These are phyloP conservation scores for Acrossocheilus wenchowensis DNA, from an alignment of 2,797 vertebrate genomes.

Conservation along the genomic window DNA sequence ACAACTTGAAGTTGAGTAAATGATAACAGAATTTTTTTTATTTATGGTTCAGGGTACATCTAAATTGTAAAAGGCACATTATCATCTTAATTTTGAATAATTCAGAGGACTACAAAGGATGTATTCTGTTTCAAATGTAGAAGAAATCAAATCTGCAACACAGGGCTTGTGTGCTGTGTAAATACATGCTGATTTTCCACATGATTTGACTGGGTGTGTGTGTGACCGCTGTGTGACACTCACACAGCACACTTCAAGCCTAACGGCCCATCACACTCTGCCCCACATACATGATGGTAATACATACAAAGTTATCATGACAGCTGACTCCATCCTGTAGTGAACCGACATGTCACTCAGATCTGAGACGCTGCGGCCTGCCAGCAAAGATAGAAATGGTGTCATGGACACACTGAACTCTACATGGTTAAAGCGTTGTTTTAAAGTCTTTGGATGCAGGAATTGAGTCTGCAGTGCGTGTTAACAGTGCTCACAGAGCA, in stretches of 20 bases:
- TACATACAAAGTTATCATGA: conserved; percentile 37
- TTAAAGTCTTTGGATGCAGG: conserved; percentile 9
- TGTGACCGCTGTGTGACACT: not conserved
- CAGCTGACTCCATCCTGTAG: conserved; percentile 21
- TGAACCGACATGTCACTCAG: conserved; percentile 29
- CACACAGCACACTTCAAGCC: not conserved
- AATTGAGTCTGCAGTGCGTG: conserved; percentile 42
- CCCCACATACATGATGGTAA: conserved; percentile 2
- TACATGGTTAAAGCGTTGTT: conserved; percentile 24
- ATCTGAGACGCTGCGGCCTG: not conserved
- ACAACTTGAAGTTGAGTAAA: not conserved
- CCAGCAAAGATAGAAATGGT: conserved; percentile 29
- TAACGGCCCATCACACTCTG: conserved; percentile 13
- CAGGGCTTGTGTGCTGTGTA: conserved; percentile 42
- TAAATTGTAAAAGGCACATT: not conserved
- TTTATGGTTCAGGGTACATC: not conserved
- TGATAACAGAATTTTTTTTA: not conserved
- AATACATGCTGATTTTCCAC: conserved; percentile 36
- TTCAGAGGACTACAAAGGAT: not conserved
- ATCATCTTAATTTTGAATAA: not conserved
- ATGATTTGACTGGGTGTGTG: conserved; percentile 12
- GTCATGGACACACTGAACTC: not conserved
- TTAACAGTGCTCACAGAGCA: not conserved
- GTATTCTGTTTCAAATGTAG: not conserved
- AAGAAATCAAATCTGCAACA: not conserved